Conservation (phyloP, 2,888 invertebrate species). For the Papilio protenor region DNA sequence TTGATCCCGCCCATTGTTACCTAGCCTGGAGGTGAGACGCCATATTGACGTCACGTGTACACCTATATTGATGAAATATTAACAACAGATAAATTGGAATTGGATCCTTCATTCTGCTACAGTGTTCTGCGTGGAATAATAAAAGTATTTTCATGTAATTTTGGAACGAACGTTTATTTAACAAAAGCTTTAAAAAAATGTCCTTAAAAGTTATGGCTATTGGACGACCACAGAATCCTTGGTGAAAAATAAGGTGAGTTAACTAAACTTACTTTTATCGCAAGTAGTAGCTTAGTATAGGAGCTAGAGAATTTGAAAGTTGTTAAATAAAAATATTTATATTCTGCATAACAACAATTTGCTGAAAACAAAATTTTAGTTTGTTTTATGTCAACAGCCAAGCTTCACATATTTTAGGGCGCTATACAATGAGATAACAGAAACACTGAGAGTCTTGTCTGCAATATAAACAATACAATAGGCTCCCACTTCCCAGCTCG, state of each 20-base stretch:
- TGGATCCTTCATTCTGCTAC: constrained; percentile 18
- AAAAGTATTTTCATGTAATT: not conserved
- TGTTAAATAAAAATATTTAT: not conserved
- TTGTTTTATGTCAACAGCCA: not conserved
- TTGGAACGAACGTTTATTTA: not conserved
- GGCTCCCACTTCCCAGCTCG: constrained; percentile 1
- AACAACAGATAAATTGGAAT: constrained; percentile 30
- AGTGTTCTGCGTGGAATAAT: not conserved
- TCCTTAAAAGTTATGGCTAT: not conserved
- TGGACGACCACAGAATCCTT: not conserved
- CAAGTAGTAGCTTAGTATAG: not conserved
- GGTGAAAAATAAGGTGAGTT: not conserved
- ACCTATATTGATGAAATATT: constrained; percentile 29
- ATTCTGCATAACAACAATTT: not conserved
- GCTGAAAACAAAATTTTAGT: not conserved
- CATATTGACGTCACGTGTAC: constrained; percentile 28
- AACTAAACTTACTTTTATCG: not conserved
- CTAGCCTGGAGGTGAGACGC: constrained; percentile 35
- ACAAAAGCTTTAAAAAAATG: not conserved
- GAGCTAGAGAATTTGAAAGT: not conserved
- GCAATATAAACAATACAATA: constrained; percentile 15
- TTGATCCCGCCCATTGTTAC: constrained; percentile 43
- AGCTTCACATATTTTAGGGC: constrained; percentile 3
- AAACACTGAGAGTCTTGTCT: constrained; percentile 2
- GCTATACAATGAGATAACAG: constrained; percentile 2